Conservation (phyloP, 2,888 invertebrate genomes). For the Masnerella sp. region DNA sequence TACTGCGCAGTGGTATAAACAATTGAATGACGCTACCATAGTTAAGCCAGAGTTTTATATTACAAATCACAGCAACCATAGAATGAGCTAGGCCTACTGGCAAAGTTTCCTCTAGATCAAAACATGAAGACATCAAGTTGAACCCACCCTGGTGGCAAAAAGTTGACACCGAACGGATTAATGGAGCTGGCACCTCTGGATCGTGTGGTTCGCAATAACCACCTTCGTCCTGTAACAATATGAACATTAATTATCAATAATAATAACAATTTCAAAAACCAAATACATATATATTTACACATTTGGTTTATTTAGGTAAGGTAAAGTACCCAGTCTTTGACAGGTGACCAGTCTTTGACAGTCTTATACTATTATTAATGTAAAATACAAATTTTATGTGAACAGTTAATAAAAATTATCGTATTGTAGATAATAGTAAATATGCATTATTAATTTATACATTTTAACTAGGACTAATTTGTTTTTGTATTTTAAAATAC, state of each 20-base stretch:
- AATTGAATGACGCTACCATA: conserved; percentile 92
- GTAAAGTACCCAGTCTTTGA: too few species aligned
- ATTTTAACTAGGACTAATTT: too few species aligned
- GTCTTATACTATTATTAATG: too few species aligned
- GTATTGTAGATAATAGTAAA: too few species aligned
- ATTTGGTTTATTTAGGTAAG: too few species aligned
- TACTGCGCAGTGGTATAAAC: conserved; percentile 91
- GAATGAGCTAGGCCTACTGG: conserved; percentile 94
- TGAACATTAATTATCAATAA: not conserved
- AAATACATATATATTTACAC: too few species aligned
- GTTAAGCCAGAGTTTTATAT: conserved; percentile 95
- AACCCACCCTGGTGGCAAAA: conserved; percentile 96
- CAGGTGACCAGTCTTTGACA: too few species aligned
- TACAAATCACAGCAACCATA: conserved; percentile 93
- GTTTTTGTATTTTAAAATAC: too few species aligned
- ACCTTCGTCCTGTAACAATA: conserved; percentile 80
- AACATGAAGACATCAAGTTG: conserved; percentile 91
- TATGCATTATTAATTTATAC: too few species aligned
- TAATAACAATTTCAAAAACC: too few species aligned
- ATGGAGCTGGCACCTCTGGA: conserved; percentile 93
- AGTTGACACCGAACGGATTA: conserved; percentile 93
- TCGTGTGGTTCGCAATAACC: conserved; percentile 95
- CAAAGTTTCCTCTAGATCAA: conserved; percentile 87
- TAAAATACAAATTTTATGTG: too few species aligned
- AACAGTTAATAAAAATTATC: too few species aligned